Evolutionary conservation across 2,888 invertebrate species (phyloP).

Genomic region (Polymixis lichenea): DNA sequence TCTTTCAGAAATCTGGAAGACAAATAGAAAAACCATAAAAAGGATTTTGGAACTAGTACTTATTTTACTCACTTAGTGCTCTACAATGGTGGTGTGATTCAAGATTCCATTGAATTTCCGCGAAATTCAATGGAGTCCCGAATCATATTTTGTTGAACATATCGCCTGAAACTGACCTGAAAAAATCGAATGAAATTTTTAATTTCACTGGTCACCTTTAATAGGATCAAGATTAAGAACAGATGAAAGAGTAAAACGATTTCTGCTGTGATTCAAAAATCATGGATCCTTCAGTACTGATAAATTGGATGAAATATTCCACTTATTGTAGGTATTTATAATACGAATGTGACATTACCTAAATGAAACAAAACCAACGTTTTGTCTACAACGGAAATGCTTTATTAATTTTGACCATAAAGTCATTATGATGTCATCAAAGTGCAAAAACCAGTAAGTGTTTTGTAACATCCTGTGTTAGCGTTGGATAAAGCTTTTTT

Average conservation of each 20-base stretch:
- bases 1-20: neutral
- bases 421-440: conserved; percentile 49
- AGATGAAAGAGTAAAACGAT: neutral
- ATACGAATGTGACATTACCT: neutral
- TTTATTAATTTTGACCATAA: conserved; percentile 34
- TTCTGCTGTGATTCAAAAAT: neutral
- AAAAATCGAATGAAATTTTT: too few relatives aligned
- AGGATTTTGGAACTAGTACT: neutral
- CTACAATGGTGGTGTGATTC: neutral
- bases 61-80: neutral
- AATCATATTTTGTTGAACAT: too few relatives aligned
- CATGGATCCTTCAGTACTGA: neutral
- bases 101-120: too few relatives aligned
- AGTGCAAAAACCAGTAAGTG: conserved; percentile 36
- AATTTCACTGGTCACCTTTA: too few relatives aligned
- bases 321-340: neutral
- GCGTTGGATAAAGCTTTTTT: conserved; percentile 23
- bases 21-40: neutral
- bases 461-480: conserved; percentile 46
- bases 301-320: neutral
- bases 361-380: too few relatives aligned
- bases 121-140: too few relatives aligned
- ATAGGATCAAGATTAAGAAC: neutral
- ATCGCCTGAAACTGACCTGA: too few relatives aligned
- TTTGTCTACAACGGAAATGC: conserved; percentile 40